Base-by-base conservation (phyloP, 2,888 invertebrate genomes). In the Pristionchus arcanus region DNA sequence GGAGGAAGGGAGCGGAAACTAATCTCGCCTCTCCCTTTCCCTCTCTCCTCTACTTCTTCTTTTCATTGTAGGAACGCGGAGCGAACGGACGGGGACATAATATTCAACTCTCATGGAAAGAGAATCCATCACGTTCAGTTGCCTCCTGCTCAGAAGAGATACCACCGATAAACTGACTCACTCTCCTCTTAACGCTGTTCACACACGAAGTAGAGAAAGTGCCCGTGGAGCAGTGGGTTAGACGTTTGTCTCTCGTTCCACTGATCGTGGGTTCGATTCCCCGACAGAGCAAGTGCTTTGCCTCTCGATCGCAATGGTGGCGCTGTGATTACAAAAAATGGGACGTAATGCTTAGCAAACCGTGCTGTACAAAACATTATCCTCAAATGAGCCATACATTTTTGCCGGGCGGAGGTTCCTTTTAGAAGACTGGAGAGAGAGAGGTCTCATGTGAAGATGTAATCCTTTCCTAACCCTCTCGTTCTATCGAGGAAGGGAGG, bases 51-150 rank as follows among this genome's bases (percentile, higher is more conserved):
- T 68, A 68, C 42, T 31, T 87, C n/a, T 21, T 84, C 31, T 21
- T 59, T 15, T 59, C 59, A 49, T 88, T 77, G 59, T 66, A 89
- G 89, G 49, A 63, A 89, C n/a, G 89, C 89, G 3, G 89, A 89
- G 34, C 59, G 89, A 7, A 89, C 89, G 37, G 63, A 77, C 19
- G 89, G 63, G 28, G 89, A 89, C 66, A 89, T 89, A 37, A 83
- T 83, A 59, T 92, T 93, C 91, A 91, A 91, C 63, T 91, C 90
- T 16, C 91, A 92, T 4, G 91, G 92, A n/a, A 63, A 19, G 53
- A 81, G 92, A 87, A 91, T 93, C 16, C 91, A 93, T 84, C 93
- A 93, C 71, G 90, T 93, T 11, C 92, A 93, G 68, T 84, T 74
- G 81, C 89, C 89, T 28, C 74, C 71, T 11, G 31, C 42, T 21